phyloP scores from a whole-genome alignment of 2,797 vertebrate genomes.

The Xiphophorus birchmanni region DNA sequence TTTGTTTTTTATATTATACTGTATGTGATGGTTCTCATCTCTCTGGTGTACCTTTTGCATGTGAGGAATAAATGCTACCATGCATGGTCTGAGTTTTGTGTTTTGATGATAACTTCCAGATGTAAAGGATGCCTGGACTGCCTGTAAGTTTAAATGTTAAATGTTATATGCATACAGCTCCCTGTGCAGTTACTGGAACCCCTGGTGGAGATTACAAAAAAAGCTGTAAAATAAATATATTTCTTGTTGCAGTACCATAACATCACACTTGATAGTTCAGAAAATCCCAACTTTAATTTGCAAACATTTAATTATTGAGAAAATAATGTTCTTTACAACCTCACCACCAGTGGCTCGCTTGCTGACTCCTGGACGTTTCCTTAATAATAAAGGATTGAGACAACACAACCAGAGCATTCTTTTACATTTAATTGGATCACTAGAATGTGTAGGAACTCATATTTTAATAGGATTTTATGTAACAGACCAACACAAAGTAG shows the following conservation, averaged over 20 bases:
- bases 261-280: not conserved
- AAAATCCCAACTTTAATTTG: not conserved
- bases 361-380: not conserved
- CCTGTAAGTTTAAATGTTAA: not conserved
- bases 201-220: not conserved
- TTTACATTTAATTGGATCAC: not conserved
- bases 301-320: not conserved
- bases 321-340: not conserved
- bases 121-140: not conserved
- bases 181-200: not conserved
- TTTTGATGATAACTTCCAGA: slow-evolving; percentile 29
- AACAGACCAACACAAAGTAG: too few relatives aligned
- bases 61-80: slow-evolving; percentile 85
- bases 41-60: slow-evolving; percentile 81
- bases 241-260: not conserved
- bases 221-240: not conserved
- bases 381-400: not conserved
- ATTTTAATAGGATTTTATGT: too few relatives aligned
- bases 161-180: not conserved
- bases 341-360: not conserved
- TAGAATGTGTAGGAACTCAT: not conserved
- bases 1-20: slow-evolving; percentile 40
- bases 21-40: slow-evolving; percentile 66
- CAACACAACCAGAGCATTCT: not conserved
- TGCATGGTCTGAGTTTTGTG: slow-evolving; percentile 76